Evolutionary conservation across 2,888 invertebrate species (phyloP).

Genomic region (Erebia ligea): DNA sequence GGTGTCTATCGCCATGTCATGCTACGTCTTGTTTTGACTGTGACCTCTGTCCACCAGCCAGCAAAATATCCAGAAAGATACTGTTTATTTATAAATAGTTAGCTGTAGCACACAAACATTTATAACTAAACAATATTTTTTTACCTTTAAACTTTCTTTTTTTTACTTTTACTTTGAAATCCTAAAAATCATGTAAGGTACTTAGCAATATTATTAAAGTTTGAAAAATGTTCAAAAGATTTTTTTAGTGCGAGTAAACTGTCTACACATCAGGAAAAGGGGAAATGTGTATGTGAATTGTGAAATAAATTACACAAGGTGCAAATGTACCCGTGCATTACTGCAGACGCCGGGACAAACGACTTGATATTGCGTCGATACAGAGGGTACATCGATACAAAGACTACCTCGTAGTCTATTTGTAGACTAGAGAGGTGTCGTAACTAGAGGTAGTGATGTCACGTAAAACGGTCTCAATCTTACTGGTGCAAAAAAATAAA

Average conservation of each 20-base stretch:
- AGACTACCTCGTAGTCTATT: constrained; percentile 1
- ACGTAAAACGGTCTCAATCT: not conserved
- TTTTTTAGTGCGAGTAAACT: not conserved
- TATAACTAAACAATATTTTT: too few species aligned
- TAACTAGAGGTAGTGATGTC: not conserved
- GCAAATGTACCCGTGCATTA: constrained; percentile 14
- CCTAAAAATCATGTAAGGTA: too few species aligned
- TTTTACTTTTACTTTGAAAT: too few species aligned
- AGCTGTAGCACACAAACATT: too few species aligned
- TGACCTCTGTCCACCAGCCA: too few species aligned
- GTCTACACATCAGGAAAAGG: not conserved
- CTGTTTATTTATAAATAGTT: too few species aligned
- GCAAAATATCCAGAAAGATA: too few species aligned
- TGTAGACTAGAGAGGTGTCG: not conserved
- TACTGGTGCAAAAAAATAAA: too few species aligned
- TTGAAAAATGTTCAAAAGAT: constrained; percentile 1
- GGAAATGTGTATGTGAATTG: constrained; percentile 14
- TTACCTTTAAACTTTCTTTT: too few species aligned
- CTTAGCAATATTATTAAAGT: not conserved
- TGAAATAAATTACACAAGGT: constrained; percentile 16
- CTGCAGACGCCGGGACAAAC: constrained; percentile 21
- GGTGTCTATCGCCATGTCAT: too few species aligned
- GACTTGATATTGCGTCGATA: constrained; percentile 21
- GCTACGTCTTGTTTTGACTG: too few species aligned
- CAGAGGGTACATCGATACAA: not conserved